Percentiles rank a stretch among this genome's conserved stretches.
Conservation (phyloP, 2,888 invertebrate species). For the Drosophila limbata region DNA sequence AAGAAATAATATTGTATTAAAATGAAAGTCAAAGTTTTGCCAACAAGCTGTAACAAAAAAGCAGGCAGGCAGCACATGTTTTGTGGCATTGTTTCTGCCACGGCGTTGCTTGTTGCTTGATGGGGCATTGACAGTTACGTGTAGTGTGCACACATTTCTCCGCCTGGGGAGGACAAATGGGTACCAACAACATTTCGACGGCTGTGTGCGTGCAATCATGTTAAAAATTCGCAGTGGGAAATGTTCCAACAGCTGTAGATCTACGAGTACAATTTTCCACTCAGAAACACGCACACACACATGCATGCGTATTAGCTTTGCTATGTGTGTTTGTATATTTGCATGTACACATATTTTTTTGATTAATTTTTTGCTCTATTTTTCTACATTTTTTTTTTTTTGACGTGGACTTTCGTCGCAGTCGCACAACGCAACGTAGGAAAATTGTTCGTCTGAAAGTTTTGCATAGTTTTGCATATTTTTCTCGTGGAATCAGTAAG, state of each 20-base stretch:
- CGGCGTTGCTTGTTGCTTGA: conserved; percentile 59
- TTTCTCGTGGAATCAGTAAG: conserved; percentile 48
- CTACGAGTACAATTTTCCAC: conserved; percentile 38
- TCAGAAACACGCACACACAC: conserved; percentile 16
- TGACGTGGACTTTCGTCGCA: conserved; percentile 20
- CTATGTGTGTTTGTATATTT: conserved; percentile 36
- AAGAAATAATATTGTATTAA: conserved; percentile 23
- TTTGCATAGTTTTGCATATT: conserved; percentile 78
- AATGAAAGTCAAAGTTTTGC: conserved; percentile 39
- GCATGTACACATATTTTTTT: conserved; percentile 59
- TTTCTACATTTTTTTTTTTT: not conserved
- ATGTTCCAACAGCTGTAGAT: conserved; percentile 71
- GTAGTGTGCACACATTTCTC: conserved; percentile 4
- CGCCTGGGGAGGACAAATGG: not conserved
- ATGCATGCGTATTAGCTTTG: conserved; percentile 22
- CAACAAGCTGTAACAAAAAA: conserved; percentile 18
- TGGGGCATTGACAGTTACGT: conserved; percentile 65
- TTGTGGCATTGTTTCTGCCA: conserved; percentile 46
- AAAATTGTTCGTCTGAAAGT: conserved; percentile 64
- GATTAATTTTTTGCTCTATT: conserved; percentile 57
- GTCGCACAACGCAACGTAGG: conserved; percentile 33
- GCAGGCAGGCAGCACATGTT: conserved; percentile 53
- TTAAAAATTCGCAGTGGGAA: conserved; percentile 68
- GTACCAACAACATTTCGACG: conserved; percentile 26
- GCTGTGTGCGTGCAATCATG: conserved; percentile 62